Evolutionary conservation across 1,140 invertebrate genomes (phyloP).

Genomic region (Heliconius eleuchia): DNA sequence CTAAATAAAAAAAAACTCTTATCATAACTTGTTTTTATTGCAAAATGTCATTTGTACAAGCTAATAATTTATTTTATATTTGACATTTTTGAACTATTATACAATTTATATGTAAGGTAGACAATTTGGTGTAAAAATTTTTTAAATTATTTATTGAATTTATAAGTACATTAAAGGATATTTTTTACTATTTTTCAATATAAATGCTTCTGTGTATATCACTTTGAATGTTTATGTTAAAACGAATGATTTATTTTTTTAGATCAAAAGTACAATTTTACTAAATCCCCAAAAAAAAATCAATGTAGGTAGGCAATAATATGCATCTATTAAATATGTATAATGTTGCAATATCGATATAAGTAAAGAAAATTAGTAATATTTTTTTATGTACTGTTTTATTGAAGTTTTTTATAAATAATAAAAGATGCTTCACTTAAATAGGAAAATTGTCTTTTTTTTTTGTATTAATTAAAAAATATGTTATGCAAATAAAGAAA

Average conservation of each 20-base stretch:
- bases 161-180: not conserved
- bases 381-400: not conserved
- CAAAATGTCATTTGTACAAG: not conserved
- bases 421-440: not conserved
- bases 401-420: not conserved
- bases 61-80: conserved; percentile 4
- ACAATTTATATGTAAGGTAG: not conserved
- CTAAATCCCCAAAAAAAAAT: not conserved
- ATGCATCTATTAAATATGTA: not conserved
- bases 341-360: not conserved
- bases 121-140: not conserved
- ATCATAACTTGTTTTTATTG: conserved; percentile 9
- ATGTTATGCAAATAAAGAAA: not conserved
- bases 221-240: not conserved
- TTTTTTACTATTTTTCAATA: too few species aligned
- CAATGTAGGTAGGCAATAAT: not conserved
- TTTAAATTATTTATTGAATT: not conserved
- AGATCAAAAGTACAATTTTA: not conserved
- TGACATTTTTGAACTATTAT: not conserved
- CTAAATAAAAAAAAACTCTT: conserved; percentile 7
- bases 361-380: not conserved
- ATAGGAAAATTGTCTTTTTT: not conserved
- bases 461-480: not conserved
- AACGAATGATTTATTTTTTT: not conserved
- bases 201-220: not conserved